Conservation (phyloP, 2,888 invertebrate genomes). For the Scaptomyza parva region DNA sequence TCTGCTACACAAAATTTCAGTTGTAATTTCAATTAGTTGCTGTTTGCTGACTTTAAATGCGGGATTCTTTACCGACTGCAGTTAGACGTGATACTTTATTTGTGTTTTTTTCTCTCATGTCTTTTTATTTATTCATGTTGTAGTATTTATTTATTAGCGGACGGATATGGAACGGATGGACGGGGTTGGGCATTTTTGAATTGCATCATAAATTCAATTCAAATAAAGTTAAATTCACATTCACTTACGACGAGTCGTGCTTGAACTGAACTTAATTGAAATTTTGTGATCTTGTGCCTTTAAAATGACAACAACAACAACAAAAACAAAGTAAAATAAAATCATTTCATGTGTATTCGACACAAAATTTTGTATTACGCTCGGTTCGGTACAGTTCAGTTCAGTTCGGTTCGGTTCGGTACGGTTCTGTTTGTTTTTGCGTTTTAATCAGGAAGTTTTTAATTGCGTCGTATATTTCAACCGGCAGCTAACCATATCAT, state of each 20-base stretch:
- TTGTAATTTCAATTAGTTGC: slow-evolving; percentile 43
- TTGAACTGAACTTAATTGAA: slow-evolving; percentile 68
- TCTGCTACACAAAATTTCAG: slow-evolving; percentile 16
- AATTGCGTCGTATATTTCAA: slow-evolving; percentile 74
- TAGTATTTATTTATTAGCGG: slow-evolving; percentile 3
- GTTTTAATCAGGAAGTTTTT: slow-evolving; percentile 78
- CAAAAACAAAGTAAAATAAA: slow-evolving; percentile 1
- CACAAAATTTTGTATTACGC: slow-evolving; percentile 37
- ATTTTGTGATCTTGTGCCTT: slow-evolving; percentile 63
- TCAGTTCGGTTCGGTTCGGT: slow-evolving; percentile 6
- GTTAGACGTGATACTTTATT: slow-evolving; percentile 14
- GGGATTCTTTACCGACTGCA: slow-evolving; percentile 42
- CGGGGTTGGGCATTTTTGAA: slow-evolving; percentile 39
- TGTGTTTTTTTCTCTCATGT: slow-evolving; percentile 7
- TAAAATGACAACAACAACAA: slow-evolving; percentile 24
- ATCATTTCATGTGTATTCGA: slow-evolving; percentile 42
- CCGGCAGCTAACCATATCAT: slow-evolving; percentile 67
- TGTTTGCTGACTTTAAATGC: slow-evolving; percentile 31
- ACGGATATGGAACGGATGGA: background rate
- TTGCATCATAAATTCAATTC: slow-evolving; percentile 72
- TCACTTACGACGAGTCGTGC: slow-evolving; percentile 48
- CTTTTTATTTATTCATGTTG: slow-evolving; percentile 25
- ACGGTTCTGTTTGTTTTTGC: slow-evolving; percentile 50
- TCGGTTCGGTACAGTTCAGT: slow-evolving; percentile 13
- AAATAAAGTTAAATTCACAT: slow-evolving; percentile 66